Evolutionary conservation across 2,797 vertebrate genomes (phyloP), one percentile per base, ranked within the genome.

Genomic region (Telmatherina bonti): DNA sequence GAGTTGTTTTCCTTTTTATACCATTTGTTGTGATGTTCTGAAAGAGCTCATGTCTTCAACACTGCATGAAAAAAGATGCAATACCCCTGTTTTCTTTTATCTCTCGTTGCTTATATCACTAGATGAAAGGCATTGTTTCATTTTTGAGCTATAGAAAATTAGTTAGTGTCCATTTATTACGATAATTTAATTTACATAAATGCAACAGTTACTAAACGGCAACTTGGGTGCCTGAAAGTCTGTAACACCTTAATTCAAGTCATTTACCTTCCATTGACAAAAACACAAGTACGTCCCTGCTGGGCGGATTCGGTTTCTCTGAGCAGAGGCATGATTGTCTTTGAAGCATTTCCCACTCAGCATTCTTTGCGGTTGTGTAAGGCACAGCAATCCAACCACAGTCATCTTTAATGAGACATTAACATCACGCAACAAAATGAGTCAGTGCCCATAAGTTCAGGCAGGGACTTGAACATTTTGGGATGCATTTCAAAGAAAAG

Each of bases 331-430:
- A 56, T 74, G 62, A 68, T 83, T 69, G 77, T 70, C 82, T 94
- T 94, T 93, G 90, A 93, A 91, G 88, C 70, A 68, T 70, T 90
- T 90, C 89, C 90, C 90, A 89, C 88, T 87, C 72, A 52, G 79
- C 93, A 95, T 94, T 94, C 93, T 89, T 93, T 90, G 89, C 26
- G 91, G 89, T 91, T 93, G 89, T 90, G 93, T 91, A 89, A 92
- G 79, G 82, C 76, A 88, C 33, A 58, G 67, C 22, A 47, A 88
- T 81, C 74, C 69, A 57, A 87, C 90, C 85, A 79, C 82, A 86
- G 84, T 81, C 86, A 86, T 89, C 92, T 91, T 93, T 92, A 92
- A 89, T 79, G 85, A 90, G 85, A 87, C 82, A 81, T 91, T 85
- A 76, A 76, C 86, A 88, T 88, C 85, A 88, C 15, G 64, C 79